Conservation (phyloP, 2,888 invertebrate genomes). For the Tenthredo scrophulariae region DNA sequence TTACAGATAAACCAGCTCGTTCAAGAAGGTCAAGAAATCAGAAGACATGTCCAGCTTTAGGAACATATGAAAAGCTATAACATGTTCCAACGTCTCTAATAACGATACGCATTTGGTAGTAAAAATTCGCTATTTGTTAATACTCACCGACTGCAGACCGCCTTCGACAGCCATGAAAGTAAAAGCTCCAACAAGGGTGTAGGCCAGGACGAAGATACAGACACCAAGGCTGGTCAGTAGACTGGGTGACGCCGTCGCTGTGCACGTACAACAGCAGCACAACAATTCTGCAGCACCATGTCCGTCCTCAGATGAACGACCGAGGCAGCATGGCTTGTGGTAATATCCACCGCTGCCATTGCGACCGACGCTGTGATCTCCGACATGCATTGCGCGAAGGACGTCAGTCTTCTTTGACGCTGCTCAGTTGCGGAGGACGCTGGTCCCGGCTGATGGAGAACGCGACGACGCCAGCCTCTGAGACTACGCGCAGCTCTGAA, state of each 20-base stretch:
- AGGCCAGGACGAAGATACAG: conserved; percentile 92
- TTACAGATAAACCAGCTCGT: neutral
- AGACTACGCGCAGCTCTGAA: conserved; percentile 50
- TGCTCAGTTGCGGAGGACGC: conserved; percentile 67
- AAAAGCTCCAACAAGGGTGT: conserved; percentile 95
- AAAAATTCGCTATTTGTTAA: neutral
- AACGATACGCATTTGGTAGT: too few relatives aligned
- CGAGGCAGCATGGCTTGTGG: conserved; percentile 57
- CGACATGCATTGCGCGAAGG: conserved; percentile 64
- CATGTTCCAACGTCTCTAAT: neutral
- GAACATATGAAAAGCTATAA: neutral
- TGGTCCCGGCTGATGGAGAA: conserved; percentile 19
- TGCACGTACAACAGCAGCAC: conserved; percentile 82
- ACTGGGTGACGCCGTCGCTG: conserved; percentile 80
- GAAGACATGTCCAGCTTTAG: neutral
- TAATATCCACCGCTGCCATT: conserved; percentile 55
- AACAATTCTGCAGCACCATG: conserved; percentile 75
- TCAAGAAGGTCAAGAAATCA: neutral
- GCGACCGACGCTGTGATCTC: conserved; percentile 43
- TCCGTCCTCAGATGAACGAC: conserved; percentile 61
- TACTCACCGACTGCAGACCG: conserved; percentile 76
- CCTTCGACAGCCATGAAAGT: conserved; percentile 93
- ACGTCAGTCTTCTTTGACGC: conserved; percentile 72
- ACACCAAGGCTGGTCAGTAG: conserved; percentile 90
- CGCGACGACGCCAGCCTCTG: conserved; percentile 45